These are phyloP conservation scores for Archocentrus centrarchus DNA, from an alignment of 2,113 vertebrate genomes.

Conservation along the genomic window DNA sequence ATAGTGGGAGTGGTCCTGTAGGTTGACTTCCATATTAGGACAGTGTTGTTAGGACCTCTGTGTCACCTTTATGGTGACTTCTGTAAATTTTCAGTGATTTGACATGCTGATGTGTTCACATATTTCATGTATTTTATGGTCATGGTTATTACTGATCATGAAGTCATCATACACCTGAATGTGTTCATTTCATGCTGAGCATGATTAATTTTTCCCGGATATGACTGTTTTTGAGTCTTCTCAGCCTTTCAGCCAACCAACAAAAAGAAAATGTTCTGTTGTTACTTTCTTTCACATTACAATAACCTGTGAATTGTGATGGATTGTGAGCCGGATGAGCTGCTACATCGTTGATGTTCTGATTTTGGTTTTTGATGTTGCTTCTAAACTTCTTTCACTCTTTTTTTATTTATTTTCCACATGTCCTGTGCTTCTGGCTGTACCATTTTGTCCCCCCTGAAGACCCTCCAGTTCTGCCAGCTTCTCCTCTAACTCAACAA, in stretches of 20 bases:
- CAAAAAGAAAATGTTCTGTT: background rate
- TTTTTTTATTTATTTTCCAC: slow-evolving; percentile 21
- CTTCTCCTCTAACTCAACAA: slow-evolving; percentile 74
- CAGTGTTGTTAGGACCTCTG: no score
- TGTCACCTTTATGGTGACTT: no score
- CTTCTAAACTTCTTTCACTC: slow-evolving; percentile 15
- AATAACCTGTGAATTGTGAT: background rate
- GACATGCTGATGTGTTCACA: no score
- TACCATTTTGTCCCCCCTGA: slow-evolving; percentile 24
- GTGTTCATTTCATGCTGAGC: background rate
- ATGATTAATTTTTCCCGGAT: background rate
- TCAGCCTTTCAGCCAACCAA: background rate
- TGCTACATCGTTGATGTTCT: background rate
- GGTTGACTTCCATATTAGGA: no score
- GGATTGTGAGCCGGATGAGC: background rate
- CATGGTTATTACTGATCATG: no score
- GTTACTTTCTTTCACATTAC: background rate
- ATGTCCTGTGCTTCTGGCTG: slow-evolving; percentile 9
- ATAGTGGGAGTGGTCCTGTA: no score
- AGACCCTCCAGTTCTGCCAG: slow-evolving; percentile 83
- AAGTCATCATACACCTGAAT: no score
- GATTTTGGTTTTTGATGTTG: background rate
- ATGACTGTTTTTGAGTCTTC: background rate
- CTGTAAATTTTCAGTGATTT: no score
- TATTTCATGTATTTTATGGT: no score